Conservation (phyloP, 2,113 vertebrate species). For the Cichladusa arquata region DNA sequence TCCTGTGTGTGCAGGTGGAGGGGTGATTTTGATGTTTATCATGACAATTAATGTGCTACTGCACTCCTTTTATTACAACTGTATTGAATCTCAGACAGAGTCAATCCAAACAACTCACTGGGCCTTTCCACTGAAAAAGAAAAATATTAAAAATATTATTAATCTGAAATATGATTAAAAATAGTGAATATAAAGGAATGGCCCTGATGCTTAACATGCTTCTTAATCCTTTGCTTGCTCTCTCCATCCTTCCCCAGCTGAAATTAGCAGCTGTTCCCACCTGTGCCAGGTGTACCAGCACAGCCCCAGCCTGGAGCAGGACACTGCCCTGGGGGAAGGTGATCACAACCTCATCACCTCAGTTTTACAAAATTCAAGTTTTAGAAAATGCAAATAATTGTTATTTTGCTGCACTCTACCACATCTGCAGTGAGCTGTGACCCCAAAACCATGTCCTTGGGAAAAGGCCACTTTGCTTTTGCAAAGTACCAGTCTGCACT, state of each 20-base stretch:
- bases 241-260: background rate
- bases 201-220: background rate
- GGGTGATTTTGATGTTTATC: slow-evolving; percentile 56
- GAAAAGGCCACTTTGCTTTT: background rate
- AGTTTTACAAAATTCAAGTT: background rate
- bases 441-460: fast-evolving
- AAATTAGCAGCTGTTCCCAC: background rate
- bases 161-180: background rate
- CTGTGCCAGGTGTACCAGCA: background rate
- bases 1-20: background rate
- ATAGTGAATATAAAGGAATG: background rate
- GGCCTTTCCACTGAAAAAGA: background rate
- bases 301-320: background rate
- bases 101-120: background rate
- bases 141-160: background rate
- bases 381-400: background rate
- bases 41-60: slow-evolving; percentile 53
- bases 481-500: background rate
- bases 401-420: background rate
- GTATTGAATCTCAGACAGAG: slow-evolving; percentile 21
- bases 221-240: background rate
- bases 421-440: background rate
- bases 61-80: slow-evolving; percentile 34
- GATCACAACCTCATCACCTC: background rate
- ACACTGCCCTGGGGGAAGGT: background rate